Percentiles rank a stretch among this genome's conserved stretches.
These are phyloP conservation scores for Paedocypris sp. DNA, from an alignment of 2,113 vertebrate genomes.

Conservation along the genomic window DNA sequence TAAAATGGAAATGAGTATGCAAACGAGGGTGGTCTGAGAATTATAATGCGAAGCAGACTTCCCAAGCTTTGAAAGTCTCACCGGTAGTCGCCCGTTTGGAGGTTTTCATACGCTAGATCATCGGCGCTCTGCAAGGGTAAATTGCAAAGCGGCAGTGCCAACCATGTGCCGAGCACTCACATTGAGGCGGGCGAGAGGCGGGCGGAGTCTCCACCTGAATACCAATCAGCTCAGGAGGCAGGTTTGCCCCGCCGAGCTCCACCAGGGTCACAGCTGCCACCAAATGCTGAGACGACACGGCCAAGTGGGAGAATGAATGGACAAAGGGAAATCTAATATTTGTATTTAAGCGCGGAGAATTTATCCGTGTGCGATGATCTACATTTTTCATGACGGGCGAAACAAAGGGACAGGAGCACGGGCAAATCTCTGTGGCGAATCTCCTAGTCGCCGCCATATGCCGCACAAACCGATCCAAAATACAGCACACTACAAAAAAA, in stretches of 20 bases:
- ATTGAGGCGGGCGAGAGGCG: neutral
- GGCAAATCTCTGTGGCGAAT: neutral
- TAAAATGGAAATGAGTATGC: no score
- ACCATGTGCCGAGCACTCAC: conserved; percentile 17
- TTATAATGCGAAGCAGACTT: no score
- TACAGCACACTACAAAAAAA: no score
- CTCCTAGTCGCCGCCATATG: neutral
- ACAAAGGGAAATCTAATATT: no score
- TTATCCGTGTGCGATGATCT: neutral
- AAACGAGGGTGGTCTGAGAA: no score
- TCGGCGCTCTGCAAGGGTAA: neutral
- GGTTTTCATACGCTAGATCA: neutral
- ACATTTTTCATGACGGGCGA: neutral
- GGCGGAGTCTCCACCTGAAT: conserved; percentile 4
- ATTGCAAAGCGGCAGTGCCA: neutral
- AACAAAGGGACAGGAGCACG: neutral
- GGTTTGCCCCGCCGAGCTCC: conserved; percentile 13
- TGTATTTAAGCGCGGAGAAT: no score
- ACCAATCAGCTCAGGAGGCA: conserved; percentile 2
- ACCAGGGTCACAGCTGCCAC: conserved; percentile 23
- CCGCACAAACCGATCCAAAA: no score
- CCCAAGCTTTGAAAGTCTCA: no score
- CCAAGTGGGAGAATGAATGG: no score
- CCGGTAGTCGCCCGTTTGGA: no score
- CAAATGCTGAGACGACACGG: conserved; percentile 8